A percentile compares a stretch with the other conserved stretches of the same genome.
These are phyloP conservation scores for Trachelus tabidus DNA, from an alignment of 2,888 invertebrate genomes.

Conservation along the genomic window DNA sequence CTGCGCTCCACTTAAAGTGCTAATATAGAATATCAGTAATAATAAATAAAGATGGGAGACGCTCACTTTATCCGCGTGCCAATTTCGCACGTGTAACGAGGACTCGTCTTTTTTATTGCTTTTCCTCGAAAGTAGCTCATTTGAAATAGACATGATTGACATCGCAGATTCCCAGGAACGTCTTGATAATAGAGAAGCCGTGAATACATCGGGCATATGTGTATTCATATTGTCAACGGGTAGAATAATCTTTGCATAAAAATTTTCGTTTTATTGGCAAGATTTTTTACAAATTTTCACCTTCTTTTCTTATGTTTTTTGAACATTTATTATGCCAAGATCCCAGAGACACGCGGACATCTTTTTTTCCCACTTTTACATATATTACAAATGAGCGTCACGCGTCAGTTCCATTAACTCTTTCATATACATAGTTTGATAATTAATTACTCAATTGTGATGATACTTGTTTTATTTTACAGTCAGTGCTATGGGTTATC, in stretches of 20 bases:
- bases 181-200: neutral
- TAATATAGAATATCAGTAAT: neutral
- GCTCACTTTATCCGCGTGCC: neutral
- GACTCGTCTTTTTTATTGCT: neutral
- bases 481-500: slow-evolving; percentile 66
- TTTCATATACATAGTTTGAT: neutral
- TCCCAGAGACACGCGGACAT: neutral
- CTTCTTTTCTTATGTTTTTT: neutral
- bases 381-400: neutral
- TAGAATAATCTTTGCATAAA: neutral
- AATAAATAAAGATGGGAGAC: neutral
- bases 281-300: neutral
- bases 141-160: neutral
- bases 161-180: neutral
- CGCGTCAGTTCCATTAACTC: neutral
- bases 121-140: neutral
- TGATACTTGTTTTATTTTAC: slow-evolving; percentile 24
- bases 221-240: neutral
- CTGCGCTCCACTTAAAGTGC: neutral
- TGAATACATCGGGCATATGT: neutral
- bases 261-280: neutral
- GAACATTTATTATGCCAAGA: neutral
- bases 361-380: neutral
- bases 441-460: neutral
- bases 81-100: neutral